Evolutionary conservation across 2,888 invertebrate genomes (phyloP).

Genomic region (Pseudococcus viburni): DNA sequence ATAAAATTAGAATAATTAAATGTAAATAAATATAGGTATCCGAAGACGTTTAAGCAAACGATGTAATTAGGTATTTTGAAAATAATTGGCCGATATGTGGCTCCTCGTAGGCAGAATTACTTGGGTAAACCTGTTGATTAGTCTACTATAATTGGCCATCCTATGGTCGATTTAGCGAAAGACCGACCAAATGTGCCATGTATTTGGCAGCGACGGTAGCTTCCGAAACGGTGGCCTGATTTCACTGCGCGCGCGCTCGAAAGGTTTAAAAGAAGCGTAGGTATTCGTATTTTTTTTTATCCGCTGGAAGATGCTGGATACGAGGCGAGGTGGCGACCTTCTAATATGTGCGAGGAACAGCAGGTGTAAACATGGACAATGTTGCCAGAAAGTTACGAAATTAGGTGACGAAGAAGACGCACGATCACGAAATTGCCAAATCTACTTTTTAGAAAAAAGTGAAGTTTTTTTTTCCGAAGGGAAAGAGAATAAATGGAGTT

Average conservation of each 20-base stretch:
- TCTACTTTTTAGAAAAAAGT: background rate
- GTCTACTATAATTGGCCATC: background rate
- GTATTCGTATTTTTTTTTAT: background rate
- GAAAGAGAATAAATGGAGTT: background rate
- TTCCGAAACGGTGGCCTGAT: conserved; percentile 41
- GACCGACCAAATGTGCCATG: background rate
- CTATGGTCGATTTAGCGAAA: background rate
- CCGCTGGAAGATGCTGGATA: conserved; percentile 14
- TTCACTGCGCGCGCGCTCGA: background rate
- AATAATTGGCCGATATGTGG: background rate
- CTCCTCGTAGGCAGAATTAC: background rate
- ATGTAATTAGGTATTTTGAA: conserved; percentile 17
- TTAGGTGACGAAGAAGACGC: background rate
- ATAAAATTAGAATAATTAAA: background rate
- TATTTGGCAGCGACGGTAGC: conserved; percentile 7
- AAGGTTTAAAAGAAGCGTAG: background rate
- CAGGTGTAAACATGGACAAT: conserved; percentile 34
- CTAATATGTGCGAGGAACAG: background rate
- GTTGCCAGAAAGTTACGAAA: conserved; percentile 28
- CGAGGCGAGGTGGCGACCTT: conserved; percentile 20
- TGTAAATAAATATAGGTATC: background rate
- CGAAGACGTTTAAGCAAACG: background rate
- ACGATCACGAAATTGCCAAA: conserved; percentile 12
- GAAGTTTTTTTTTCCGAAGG: background rate
- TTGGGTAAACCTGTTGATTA: background rate